Conservation (phyloP, 1,140 invertebrate species). For the Drosophila sp. region DNA sequence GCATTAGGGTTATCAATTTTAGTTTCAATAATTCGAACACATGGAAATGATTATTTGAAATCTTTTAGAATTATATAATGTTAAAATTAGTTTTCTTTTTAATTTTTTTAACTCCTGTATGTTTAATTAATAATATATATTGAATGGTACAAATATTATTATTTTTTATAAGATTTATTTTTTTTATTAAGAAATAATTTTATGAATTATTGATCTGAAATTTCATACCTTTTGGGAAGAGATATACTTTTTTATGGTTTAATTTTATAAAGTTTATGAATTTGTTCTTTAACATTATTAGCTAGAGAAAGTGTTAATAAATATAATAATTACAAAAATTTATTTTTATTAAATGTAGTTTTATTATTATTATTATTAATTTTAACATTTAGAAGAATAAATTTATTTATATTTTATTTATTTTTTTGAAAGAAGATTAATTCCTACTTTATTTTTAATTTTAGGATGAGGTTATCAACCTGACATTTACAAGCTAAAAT, state of each 20-base stretch:
- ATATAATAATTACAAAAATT: conserved; percentile 79
- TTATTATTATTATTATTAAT: conserved; percentile 85
- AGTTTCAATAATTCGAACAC: conserved; percentile 84
- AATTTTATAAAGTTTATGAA: conserved; percentile 86
- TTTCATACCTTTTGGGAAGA: conserved; percentile 82
- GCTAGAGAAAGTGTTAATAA: conserved; percentile 83
- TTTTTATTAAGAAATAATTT: conserved; percentile 82
- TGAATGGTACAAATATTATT: conserved; percentile 82
- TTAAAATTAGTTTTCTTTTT: conserved; percentile 84
- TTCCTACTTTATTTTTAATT: conserved; percentile 87
- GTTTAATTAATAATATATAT: conserved; percentile 75
- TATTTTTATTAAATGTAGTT: conserved; percentile 84
- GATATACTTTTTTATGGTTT: conserved; percentile 84
- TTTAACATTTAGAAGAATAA: conserved; percentile 84
- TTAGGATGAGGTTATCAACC: conserved; percentile 86
- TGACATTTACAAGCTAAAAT: conserved; percentile 85
- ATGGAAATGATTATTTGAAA: conserved; percentile 85
- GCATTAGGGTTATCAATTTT: conserved; percentile 85
- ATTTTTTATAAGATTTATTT: conserved; percentile 82
- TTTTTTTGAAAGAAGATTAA: conserved; percentile 87
- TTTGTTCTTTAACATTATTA: conserved; percentile 86
- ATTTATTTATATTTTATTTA: conserved; percentile 87
- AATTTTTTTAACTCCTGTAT: conserved; percentile 82
- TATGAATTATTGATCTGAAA: conserved; percentile 48
- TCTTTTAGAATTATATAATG: conserved; percentile 84